Conservation (phyloP, 2,113 vertebrate genomes). For the Neopipo cinnamomea region DNA sequence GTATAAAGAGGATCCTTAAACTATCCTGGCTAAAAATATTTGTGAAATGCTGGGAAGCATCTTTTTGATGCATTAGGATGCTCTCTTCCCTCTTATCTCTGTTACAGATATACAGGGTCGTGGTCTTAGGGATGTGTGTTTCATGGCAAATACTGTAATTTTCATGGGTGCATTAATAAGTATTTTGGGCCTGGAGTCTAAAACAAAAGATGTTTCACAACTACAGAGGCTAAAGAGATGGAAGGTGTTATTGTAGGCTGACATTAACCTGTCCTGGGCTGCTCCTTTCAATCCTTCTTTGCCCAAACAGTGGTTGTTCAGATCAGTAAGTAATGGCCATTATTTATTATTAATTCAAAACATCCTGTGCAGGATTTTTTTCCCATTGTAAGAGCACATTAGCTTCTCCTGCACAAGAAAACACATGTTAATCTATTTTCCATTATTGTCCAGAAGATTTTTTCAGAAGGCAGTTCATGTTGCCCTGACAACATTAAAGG, state of each 20-base stretch:
- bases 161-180: background rate
- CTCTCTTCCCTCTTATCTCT: background rate
- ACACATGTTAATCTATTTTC: constrained; percentile 37
- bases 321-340: background rate
- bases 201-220: background rate
- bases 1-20: constrained; percentile 21
- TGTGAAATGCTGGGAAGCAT: background rate
- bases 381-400: background rate
- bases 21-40: background rate
- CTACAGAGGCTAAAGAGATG: background rate
- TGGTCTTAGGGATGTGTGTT: background rate
- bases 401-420: constrained; percentile 13
- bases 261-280: background rate
- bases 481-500: background rate
- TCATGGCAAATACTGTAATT: background rate
- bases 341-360: constrained; percentile 36
- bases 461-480: background rate
- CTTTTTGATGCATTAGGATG: background rate
- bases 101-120: background rate
- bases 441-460: constrained; percentile 33
- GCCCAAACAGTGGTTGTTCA: background rate
- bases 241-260: background rate
- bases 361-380: background rate
- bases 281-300: background rate
- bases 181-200: background rate